Evolutionary conservation across 2,888 invertebrate species (phyloP).

Genomic region (Bombyx huttoni): DNA sequence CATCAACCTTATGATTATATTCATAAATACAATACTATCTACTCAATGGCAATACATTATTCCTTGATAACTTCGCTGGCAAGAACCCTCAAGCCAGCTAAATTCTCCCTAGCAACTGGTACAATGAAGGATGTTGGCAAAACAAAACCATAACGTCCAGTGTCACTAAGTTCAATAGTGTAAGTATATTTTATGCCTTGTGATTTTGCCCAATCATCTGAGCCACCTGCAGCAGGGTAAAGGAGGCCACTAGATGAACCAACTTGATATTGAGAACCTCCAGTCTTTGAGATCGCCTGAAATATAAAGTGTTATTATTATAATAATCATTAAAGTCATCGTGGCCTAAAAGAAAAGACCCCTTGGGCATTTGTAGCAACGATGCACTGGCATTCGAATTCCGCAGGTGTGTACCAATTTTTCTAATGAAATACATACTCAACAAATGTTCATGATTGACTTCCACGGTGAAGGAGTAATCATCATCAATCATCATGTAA

Average conservation of each 20-base stretch:
- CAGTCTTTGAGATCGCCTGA: slow-evolving; percentile 73
- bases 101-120: slow-evolving; percentile 81
- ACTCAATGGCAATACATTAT: slow-evolving; percentile 7
- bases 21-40: background rate
- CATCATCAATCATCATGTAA: too few relatives aligned
- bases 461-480: too few relatives aligned
- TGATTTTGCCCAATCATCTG: slow-evolving; percentile 94
- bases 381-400: too few relatives aligned
- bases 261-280: slow-evolving; percentile 78
- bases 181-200: slow-evolving; percentile 88
- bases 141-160: slow-evolving; percentile 88
- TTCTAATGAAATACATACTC: too few relatives aligned
- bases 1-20: slow-evolving; percentile 1
- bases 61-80: slow-evolving; percentile 30
- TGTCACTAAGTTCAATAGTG: slow-evolving; percentile 91
- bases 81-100: slow-evolving; percentile 79
- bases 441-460: too few relatives aligned
- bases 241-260: slow-evolving; percentile 84
- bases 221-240: slow-evolving; percentile 86
- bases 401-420: too few relatives aligned
- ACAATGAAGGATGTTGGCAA: slow-evolving; percentile 84
- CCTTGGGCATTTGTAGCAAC: too few relatives aligned
- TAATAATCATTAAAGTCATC: too few relatives aligned
- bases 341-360: too few relatives aligned
- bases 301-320: slow-evolving; percentile 13